Base-by-base conservation (phyloP, 2,113 vertebrate genomes). In the Mola mola region DNA sequence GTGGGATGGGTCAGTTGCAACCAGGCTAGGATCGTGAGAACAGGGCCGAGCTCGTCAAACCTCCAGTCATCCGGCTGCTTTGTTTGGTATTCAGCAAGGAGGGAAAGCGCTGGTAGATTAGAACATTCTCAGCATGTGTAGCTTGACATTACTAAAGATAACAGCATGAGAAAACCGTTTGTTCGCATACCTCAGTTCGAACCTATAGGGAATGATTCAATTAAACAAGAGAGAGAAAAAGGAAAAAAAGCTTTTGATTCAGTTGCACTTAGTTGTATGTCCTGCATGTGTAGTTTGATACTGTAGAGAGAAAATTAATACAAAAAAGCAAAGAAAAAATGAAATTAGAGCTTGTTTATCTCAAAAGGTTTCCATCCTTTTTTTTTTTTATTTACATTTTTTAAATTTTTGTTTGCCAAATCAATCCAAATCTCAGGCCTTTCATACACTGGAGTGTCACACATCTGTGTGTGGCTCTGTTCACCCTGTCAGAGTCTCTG, bases 231-330 rank as follows among this genome's bases (percentile, higher is more conserved):
- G 79, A 91, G 60, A 90, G 91, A 92, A 90, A 75, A 93, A 90
- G 70, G 91, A n/a, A 85, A 88, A 81, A 72, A 90, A 92, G 94
- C 94, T 94, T 95, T 96, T 95, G 94, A 96, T 91, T 95, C 94
- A 89, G 93, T 95, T 94, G 94, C 94, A 95, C 94, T 95, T 95
- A 93, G 93, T 94, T 84, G 92, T 97, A 92, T 90, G 95, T 96
- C 94, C 93, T 96, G 95, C 95, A 97, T 96, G 95, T 95, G 93
- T 94, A 95, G 93, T 95, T 93, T 93, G 94, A 95, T 94, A 94
- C 92, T 94, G 91, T 94, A 94, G 94, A 94, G 93, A 94, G 91
- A 90, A 91, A 90, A 84, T 77, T 87, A 81, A 21, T 43, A 48
- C 51, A 69, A 48, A 63, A 72, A 66, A 92, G 90, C n/a, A n/a